Evolutionary conservation across 2,113 vertebrate genomes (phyloP).

Genomic region (Laticauda laticaudata): DNA sequence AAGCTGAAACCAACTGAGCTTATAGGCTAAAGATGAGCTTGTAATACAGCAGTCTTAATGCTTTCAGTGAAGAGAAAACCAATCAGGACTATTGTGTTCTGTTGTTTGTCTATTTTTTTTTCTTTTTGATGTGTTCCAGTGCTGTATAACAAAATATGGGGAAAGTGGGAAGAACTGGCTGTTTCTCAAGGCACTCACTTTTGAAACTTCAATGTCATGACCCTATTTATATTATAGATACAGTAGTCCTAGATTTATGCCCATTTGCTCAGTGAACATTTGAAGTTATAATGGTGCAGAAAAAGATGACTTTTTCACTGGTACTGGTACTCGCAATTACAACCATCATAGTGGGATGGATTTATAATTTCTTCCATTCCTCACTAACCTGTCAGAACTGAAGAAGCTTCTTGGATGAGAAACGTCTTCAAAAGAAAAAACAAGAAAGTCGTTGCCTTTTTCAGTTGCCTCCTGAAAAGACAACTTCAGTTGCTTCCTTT

Average conservation of each 20-base stretch:
- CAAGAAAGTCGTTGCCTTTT: too few relatives aligned
- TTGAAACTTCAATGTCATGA: background rate
- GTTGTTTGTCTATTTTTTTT: background rate
- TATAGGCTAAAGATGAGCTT: background rate
- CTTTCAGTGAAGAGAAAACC: background rate
- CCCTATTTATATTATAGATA: background rate
- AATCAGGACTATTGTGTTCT: background rate
- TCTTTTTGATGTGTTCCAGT: background rate
- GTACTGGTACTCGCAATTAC: background rate
- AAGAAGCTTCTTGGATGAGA: too few relatives aligned
- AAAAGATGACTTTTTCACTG: background rate
- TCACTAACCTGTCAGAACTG: too few relatives aligned
- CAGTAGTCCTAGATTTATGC: background rate
- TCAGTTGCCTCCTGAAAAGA: too few relatives aligned
- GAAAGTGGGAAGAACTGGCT: too few relatives aligned
- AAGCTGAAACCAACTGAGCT: background rate
- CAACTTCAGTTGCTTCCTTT: too few relatives aligned
- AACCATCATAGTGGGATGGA: background rate
- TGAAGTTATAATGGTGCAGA: background rate
- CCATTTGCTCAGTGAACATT: background rate
- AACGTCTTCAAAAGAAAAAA: too few relatives aligned
- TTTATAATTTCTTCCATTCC: too few relatives aligned
- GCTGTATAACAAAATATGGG: background rate
- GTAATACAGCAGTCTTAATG: background rate
- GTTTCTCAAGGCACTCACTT: background rate